Percentiles rank a stretch among this genome's conserved stretches.
Evolutionary conservation across 92 coral and sea anemone genomes (phyloP).

Genomic region (Zoanthus gigantus): DNA sequence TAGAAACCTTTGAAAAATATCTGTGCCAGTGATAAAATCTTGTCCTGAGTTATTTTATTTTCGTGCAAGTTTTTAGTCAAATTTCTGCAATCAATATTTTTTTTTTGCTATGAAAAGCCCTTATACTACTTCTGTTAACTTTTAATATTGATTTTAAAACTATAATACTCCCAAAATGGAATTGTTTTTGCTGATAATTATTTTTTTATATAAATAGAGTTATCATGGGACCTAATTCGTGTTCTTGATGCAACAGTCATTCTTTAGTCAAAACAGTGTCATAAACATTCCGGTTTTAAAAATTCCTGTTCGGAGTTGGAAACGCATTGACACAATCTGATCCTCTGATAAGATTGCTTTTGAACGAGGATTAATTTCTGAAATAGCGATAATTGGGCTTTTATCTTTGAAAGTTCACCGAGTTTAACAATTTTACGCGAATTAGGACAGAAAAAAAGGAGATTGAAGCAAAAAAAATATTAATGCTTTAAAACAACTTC

Average conservation of each 20-base stretch:
- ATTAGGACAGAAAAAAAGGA: neutral
- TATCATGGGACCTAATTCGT: too few species aligned
- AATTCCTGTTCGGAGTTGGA: too few species aligned
- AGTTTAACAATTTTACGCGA: neutral
- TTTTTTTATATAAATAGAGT: too few species aligned
- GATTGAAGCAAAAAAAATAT: neutral
- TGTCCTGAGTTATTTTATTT: neutral
- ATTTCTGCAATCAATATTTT: neutral
- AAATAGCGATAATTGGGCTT: too few species aligned
- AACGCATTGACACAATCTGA: too few species aligned
- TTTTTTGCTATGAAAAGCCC: neutral
- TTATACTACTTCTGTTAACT: neutral
- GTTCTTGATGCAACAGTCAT: too few species aligned
- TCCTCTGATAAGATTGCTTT: too few species aligned
- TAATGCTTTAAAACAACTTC: neutral
- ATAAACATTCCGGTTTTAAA: too few species aligned
- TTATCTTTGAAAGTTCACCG: neutral
- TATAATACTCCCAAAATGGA: neutral
- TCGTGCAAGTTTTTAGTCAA: neutral
- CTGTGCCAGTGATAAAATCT: slow-evolving; percentile 1
- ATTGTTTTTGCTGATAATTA: too few species aligned
- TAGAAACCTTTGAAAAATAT: slow-evolving; percentile 5
- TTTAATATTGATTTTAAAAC: neutral
- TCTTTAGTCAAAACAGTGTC: too few species aligned
- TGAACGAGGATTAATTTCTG: too few species aligned